A percentile compares a stretch with the other conserved stretches of the same genome.
Evolutionary conservation across 2,113 vertebrate species (phyloP).

Genomic region (Lepisosteus osseus): DNA sequence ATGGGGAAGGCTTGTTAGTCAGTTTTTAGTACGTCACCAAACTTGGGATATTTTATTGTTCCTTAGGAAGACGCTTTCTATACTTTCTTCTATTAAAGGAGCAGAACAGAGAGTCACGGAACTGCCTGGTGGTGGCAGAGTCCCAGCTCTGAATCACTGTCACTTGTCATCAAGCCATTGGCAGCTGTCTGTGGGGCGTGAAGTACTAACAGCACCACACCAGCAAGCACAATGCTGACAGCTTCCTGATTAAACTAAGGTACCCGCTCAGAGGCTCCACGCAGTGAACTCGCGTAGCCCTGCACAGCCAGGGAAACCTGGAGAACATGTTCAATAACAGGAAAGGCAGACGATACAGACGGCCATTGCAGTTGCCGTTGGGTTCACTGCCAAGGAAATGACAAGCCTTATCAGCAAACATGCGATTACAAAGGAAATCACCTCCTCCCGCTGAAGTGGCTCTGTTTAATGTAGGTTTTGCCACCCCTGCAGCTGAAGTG

Average conservation of each 20-base stretch:
- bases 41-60: no score
- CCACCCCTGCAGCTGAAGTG: not conserved
- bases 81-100: no score
- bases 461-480: not conserved
- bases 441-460: not conserved
- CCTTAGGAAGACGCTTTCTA: no score
- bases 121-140: no score
- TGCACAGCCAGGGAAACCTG: no score
- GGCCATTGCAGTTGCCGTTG: not conserved
- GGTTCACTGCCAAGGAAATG: not conserved
- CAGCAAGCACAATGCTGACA: not conserved
- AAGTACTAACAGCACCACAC: not conserved
- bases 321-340: slow-evolving; percentile 9
- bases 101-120: no score
- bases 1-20: no score
- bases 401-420: no score
- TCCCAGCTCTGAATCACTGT: no score
- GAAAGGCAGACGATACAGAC: not conserved
- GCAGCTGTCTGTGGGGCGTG: not conserved
- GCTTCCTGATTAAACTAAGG: not conserved
- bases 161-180: no score
- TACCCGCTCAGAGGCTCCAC: not conserved
- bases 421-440: slow-evolving; percentile 2
- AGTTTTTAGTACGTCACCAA: no score
- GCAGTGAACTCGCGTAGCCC: not conserved